Conservation (phyloP, 1,140 invertebrate species). For the Tetramorium alpestre region DNA sequence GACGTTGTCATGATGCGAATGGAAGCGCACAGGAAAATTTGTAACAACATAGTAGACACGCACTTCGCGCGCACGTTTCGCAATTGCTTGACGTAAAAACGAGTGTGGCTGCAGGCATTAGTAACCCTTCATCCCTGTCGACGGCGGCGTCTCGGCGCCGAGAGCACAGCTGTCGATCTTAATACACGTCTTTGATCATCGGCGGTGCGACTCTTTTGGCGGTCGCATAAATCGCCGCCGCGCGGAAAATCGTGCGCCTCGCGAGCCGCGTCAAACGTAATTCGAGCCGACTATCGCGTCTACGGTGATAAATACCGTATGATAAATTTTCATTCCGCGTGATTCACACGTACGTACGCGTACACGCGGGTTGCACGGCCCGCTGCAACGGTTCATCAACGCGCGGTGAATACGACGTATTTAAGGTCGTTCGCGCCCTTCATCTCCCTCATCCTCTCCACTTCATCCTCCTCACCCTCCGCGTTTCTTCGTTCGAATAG, state of each 20-base stretch:
- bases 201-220: slow-evolving; percentile 33
- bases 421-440: slow-evolving; percentile 59
- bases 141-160: slow-evolving; percentile 37
- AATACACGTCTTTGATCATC: slow-evolving; percentile 65
- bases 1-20: neutral
- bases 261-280: slow-evolving; percentile 6
- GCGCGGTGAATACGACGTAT: slow-evolving; percentile 65
- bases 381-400: slow-evolving; percentile 67
- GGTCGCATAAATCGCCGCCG: slow-evolving; percentile 62
- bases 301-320: slow-evolving; percentile 73
- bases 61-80: neutral
- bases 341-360: slow-evolving; percentile 72
- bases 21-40: neutral
- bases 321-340: slow-evolving; percentile 76
- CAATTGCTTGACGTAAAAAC: slow-evolving; percentile 23
- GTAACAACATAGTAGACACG: slow-evolving; percentile 14
- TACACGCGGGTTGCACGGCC: slow-evolving; percentile 14
- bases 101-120: neutral
- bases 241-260: slow-evolving; percentile 55
- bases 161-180: slow-evolving; percentile 61
- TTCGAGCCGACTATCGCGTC: slow-evolving; percentile 61
- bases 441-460: slow-evolving; percentile 21
- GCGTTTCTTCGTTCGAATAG: slow-evolving; percentile 29
- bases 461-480: neutral
- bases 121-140: slow-evolving; percentile 53